Base-by-base conservation (phyloP, 2,113 vertebrate species). In the Plestiodon gilberti region DNA sequence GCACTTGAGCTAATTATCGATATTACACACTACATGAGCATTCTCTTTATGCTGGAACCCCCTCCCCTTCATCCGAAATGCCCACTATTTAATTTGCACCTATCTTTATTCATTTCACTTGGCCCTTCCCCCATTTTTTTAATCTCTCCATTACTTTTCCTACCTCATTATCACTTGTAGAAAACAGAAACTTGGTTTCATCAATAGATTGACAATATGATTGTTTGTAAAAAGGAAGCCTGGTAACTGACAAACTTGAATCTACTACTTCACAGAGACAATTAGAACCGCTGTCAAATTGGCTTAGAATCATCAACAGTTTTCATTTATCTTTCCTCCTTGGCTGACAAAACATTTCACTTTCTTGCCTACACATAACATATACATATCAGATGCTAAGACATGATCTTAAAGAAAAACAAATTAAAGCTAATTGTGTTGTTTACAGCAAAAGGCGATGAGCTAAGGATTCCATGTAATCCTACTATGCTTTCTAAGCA, bases 391-490 rank as follows among this genome's bases (percentile, higher is more conserved):
- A 82, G 69, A 71, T 10, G 30, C 0, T 81, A 79, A 84, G 67
- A 78, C 69, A 28, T 57, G 38, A 3, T 89, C 84, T 85, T 88
- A 87, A 83, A 59, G 55, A 52, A 89, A 87, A 78, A 88, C 33
- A 52, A 22, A 62, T 77, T 18, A 11, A 62, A 70, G 22, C 10
- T 38, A 62, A 80, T 61, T 33, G 18, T 33, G 38, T 11, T 18
- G 22, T 28, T 33, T 65, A 84, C 48, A 52, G 33, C 81, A 74
- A 81, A 10, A 89, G 77, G 2, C 62, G 2, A 79, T 1, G 57
- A 75, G 81, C 84, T 74, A 76, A 80, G 62, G 83, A 38, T 73
- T 61, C 86, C 59, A 38, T 38, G 14, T 43, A 65, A 82, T 5
- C 85, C 48, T 20, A 82, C 48, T 20, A 82, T 1, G 15, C 55